Base-by-base conservation (phyloP, 2,888 invertebrate species). In the Rhaphigaster nebulosa region DNA sequence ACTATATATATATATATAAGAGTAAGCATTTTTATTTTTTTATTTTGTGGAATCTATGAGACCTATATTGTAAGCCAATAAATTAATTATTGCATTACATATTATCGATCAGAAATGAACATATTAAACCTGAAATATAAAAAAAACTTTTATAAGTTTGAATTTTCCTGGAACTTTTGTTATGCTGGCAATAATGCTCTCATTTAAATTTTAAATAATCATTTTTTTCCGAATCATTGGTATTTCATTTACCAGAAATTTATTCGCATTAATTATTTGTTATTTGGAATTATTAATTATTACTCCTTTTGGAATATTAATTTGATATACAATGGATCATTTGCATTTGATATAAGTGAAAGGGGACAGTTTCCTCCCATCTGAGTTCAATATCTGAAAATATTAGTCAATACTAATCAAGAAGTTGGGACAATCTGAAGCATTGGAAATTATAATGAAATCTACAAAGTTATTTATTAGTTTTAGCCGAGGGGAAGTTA, bases 361-460 rank as follows among this genome's bases (percentile, higher is more conserved):
- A 38, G 6, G 8, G 29, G 34, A 76, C 70, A 76, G 38, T 38
- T 76, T 76, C 20, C 84, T 45, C 18, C n/a, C 84, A 84, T 84
- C 84, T 50, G 26, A 45, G 84, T 84, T 84, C 84, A 84, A 84
- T 84, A 84, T 45, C 84, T 84, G 84, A 84, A 84, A 84, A 84
- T 84, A 45, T 84, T 50, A 84, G 45, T 84, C 84, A n/a, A 84
- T 84, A 84, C 84, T 84, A 84, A 84, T 84, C 84, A 84, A 84
- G 84, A 84, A 84, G 84, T 84, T 84, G 34, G 84, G 1, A n/a
- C 45, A n/a, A 84, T 41, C n/a, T 50, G 23, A 84, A 84, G 84
- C 45, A 84, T 84, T 84, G n/a, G 84, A 84, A 84, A 45, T 84
- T 84, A n/a, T 84, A 84, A 84, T 84, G 84, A 84, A 84, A 84